phyloP scores from a whole-genome alignment of 2,888 invertebrate genomes.

The Caradrina clavipalpis region DNA sequence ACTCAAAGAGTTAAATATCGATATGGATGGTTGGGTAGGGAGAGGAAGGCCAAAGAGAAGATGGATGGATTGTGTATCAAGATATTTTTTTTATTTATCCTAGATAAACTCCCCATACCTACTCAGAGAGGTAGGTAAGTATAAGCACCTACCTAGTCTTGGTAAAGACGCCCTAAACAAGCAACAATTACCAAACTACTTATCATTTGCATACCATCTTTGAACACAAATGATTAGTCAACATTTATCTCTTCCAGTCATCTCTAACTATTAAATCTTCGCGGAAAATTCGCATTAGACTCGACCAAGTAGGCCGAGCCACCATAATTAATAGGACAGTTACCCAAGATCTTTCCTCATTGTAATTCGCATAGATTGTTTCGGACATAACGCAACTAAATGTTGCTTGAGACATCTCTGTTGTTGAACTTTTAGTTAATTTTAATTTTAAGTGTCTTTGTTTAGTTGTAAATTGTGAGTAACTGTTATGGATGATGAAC shows the following conservation, averaged over 20 bases:
- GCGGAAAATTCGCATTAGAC: constrained; percentile 66
- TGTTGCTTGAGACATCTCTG: constrained; percentile 35
- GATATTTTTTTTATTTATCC: too few species aligned
- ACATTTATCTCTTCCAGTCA: constrained; percentile 26
- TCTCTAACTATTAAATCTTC: constrained; percentile 22
- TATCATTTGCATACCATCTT: neutral
- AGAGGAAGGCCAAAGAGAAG: too few species aligned
- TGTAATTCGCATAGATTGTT: constrained; percentile 68
- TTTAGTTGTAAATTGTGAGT: constrained; percentile 11
- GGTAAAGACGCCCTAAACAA: neutral
- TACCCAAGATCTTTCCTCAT: constrained; percentile 68
- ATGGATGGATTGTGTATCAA: too few species aligned
- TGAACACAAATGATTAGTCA: constrained; percentile 16
- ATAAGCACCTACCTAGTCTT: neutral
- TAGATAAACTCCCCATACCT: too few species aligned
- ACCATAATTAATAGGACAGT: constrained; percentile 66
- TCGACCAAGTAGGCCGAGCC: constrained; percentile 56
- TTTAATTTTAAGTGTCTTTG: constrained; percentile 21
- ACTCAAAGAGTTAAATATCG: too few species aligned
- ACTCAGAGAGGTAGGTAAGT: too few species aligned
- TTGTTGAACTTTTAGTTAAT: constrained; percentile 36
- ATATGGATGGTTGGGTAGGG: too few species aligned
- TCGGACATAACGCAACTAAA: constrained; percentile 45
- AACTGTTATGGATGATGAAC: neutral
- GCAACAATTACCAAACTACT: neutral